These are phyloP conservation scores for Oscheius sp. DNA, from an alignment of 2,888 invertebrate genomes.

Conservation along the genomic window DNA sequence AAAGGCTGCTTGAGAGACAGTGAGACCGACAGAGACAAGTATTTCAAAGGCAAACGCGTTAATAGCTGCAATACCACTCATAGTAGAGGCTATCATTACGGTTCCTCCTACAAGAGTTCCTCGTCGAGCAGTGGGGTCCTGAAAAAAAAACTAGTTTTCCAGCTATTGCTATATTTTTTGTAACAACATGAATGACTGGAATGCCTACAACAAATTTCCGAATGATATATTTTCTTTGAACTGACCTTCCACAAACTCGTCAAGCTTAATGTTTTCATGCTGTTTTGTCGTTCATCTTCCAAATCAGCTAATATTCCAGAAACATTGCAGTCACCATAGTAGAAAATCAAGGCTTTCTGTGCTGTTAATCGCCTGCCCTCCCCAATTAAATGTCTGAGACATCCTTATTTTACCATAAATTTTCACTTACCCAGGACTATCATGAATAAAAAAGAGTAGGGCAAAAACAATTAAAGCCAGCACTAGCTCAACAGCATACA, in stretches of 20 bases:
- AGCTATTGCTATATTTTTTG: not conserved
- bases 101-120: conserved; percentile 42
- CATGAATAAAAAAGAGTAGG: conserved; percentile 21
- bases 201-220: too few relatives aligned
- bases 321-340: conserved; percentile 1
- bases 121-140: conserved; percentile 30
- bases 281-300: conserved; percentile 11
- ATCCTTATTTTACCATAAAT: not conserved
- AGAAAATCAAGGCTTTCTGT: conserved; percentile 7
- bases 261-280: conserved; percentile 7
- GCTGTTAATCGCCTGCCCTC: not conserved
- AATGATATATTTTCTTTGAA: too few relatives aligned
- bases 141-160: too few relatives aligned
- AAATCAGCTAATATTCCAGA: not conserved
- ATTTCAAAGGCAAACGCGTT: conserved; percentile 42
- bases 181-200: too few relatives aligned
- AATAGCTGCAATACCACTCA: conserved; percentile 34
- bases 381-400: not conserved
- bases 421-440: conserved; percentile 22
- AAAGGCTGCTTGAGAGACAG: conserved; percentile 23
- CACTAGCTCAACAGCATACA: conserved; percentile 19
- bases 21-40: conserved; percentile 30
- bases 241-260: conserved; percentile 14
- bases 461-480: not conserved
- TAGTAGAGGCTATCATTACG: conserved; percentile 24